Base-by-base conservation (phyloP, 2,113 vertebrate genomes). In the Oryzias javanicus region DNA sequence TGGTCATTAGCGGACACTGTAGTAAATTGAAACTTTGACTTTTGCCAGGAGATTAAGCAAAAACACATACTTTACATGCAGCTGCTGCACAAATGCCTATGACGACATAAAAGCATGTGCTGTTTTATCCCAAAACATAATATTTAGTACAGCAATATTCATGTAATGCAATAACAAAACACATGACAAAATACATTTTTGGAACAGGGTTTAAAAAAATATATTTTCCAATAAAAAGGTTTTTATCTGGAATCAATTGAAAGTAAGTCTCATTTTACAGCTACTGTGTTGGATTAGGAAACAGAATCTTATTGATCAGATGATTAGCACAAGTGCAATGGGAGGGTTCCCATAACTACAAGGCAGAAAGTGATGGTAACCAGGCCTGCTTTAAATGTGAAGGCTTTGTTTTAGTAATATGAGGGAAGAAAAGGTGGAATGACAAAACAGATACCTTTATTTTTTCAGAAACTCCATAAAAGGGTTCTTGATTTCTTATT, bases 301-400 rank as follows among this genome's bases (percentile, higher is more conserved):
- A 76, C 79, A 67, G 60, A 66, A 58, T 48, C 60, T 48, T 48
- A 85, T 86, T 64, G 74, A 83, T 82, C 53, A 53, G 45, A 57
- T 55, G 44, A 65, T 75, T 79, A 69, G 57, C 56, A 42, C 6
- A 19, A 60, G 55, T 78, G 69, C 44, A 57, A 47, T 51, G 27
- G 63, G 63, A 71, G 20, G 58, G 59, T 58, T 50, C 47, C 25
- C 42, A 42, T 55, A 62, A 49, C 41, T 67, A 63, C 46, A 61
- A 59, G 64, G 60, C 24, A 60, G 27, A 53, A 24, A 45, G 55
- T 58, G 19, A 52, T 46, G 45, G 53, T 42, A 80, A 61, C 41
- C 1, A 60, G 64, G 42, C 60, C 29, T 68, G 52, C 25, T 54
- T 49, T 35, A 51, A 60, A 64, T 35, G 22, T 61, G 45, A 55